A percentile compares a stretch with the other conserved stretches of the same genome.
Conservation (phyloP, 2,797 vertebrate genomes). For the Pachyuromys duprasi region DNA sequence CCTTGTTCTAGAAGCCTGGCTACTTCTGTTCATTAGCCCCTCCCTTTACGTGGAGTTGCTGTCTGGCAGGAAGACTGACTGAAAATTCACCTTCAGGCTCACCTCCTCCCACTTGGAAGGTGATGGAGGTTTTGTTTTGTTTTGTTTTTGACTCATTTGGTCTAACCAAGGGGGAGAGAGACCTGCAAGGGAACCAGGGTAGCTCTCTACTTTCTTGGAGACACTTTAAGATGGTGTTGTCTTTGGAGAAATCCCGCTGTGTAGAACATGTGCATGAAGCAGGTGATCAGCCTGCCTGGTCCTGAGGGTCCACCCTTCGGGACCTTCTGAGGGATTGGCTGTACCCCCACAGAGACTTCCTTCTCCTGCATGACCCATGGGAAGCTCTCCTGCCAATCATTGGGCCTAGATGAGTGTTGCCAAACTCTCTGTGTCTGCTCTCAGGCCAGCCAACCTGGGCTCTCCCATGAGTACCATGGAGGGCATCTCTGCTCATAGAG, state of each 20-base stretch:
- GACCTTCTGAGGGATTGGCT: not conserved
- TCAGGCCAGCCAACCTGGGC: not conserved
- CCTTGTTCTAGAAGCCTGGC: not conserved
- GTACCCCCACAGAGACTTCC: fast-evolving
- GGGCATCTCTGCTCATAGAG: not conserved
- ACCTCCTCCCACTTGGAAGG: fast-evolving
- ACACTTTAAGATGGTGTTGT: not conserved
- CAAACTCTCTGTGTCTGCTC: too few species aligned
- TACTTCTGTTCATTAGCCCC: not conserved
- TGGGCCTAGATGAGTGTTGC: fast-evolving
- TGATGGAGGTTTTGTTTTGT: too few species aligned
- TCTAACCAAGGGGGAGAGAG: not conserved
- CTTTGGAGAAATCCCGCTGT: not conserved
- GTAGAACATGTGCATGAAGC: not conserved
- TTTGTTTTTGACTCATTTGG: not conserved
- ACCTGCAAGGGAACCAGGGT: too few species aligned
- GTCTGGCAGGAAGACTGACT: not conserved
- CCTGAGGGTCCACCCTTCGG: fast-evolving
- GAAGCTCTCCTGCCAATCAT: not conserved
- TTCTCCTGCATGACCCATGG: fast-evolving
- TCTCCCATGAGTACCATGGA: not conserved
- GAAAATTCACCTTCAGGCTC: fast-evolving
- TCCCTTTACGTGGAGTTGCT: not conserved
- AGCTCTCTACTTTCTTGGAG: not conserved
- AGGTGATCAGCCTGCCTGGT: fast-evolving